These are phyloP conservation scores for Calosoma granatense DNA, from an alignment of 1,140 invertebrate species.

Conservation along the genomic window DNA sequence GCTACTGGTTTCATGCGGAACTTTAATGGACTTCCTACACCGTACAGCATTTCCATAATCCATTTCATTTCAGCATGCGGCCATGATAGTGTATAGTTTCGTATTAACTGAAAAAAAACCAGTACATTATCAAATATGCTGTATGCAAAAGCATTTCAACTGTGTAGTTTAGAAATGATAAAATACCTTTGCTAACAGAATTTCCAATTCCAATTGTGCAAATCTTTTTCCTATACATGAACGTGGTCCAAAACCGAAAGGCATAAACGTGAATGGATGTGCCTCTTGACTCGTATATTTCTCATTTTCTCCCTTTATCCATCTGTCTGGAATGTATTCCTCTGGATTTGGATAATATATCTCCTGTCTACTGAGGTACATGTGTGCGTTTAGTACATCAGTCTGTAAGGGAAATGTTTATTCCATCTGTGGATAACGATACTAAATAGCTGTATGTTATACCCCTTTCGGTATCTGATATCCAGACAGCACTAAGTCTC, in stretches of 20 bases:
- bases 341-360: constrained; percentile 20
- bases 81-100: constrained; percentile 45
- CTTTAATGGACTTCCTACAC: constrained; percentile 19
- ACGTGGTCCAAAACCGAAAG: constrained; percentile 28
- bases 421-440: not conserved
- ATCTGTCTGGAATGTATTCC: constrained; percentile 27
- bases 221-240: constrained; percentile 50
- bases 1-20: constrained; percentile 16
- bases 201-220: constrained; percentile 59
- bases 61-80: constrained; percentile 18
- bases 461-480: constrained; percentile 51
- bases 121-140: not conserved
- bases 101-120: constrained; percentile 26
- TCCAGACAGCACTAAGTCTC: constrained; percentile 44
- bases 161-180: not conserved
- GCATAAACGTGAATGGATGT: constrained; percentile 25
- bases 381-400: constrained; percentile 15
- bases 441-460: constrained; percentile 11
- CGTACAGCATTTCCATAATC: constrained; percentile 16
- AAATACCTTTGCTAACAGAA: constrained; percentile 43
- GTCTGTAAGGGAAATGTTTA: constrained; percentile 18
- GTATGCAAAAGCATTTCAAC: not conserved
- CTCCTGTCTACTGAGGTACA: constrained; percentile 15
- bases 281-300: constrained; percentile 22
- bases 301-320: constrained; percentile 17